Evolutionary conservation across 2,113 vertebrate genomes (phyloP), one percentile per base, ranked within the genome.

Genomic region (Antigone vipio): DNA sequence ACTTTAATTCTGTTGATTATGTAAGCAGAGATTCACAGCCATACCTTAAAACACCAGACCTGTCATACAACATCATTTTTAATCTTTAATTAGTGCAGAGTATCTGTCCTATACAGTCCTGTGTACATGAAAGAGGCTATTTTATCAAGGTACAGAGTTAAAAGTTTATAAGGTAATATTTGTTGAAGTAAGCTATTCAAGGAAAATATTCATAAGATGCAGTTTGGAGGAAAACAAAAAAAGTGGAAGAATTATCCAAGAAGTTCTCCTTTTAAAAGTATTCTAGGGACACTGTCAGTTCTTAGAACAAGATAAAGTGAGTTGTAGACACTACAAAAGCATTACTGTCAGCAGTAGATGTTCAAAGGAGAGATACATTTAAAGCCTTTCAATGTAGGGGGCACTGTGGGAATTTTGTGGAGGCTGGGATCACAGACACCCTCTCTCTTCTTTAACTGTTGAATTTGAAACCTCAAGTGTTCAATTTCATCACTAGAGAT

Each of bases 301-400:
- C 78, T 79, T 56, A 49, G 58, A 89, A 69, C 24, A 68, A 86
- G 80, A 92, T 23, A 16, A 87, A 92, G 44, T 13, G 63, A 88
- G 58, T 15, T 90, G 56, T 30, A 93, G 84, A 71, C 58, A 76
- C 49, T 92, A 87, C 90, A 92, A 76, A 96, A 91, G 56, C 81
- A 81, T 64, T 63, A 32, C 85, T 79, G 84, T 90, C 82, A 96
- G 81, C 77, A 72, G 62, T 63, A 69, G n/a, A 73, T 69, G 86
- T 92, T 96, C 81, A 81, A 84, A 95, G 60, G 18, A 87, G 47
- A 88, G 44, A 68, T 3, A 94, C 52, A 34, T 91, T 94, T 93
- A 87, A 96, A 94, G 86, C 40, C 69, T 68, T 93, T 92, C 92
- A 83, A 9, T 50, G 85, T 53, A 95, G 64, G 67, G 84, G 66